Evolutionary conservation across 1,140 invertebrate species (phyloP), one percentile per base, ranked within the genome.

Genomic region (Zaprionus davidi): DNA sequence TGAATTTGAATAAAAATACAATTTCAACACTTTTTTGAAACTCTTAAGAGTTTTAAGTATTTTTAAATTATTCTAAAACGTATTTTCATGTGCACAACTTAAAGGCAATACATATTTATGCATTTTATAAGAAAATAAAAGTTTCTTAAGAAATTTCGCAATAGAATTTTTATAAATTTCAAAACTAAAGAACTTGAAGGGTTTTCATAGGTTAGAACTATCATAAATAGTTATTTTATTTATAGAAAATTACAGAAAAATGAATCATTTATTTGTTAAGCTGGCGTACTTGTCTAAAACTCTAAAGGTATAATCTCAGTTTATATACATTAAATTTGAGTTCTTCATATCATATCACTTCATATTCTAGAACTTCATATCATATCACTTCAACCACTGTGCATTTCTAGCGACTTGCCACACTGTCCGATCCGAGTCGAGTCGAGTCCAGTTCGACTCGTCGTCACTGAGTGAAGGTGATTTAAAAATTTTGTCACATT

Each of bases 401-500:
- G 63, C 63, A 2, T 26, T 56, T 26, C 15, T n/a, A 44, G 51
- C 7, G 41, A 11, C 28, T 26, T 59, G 44, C 56, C 44, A 53
- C 57, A 74, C 49, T 60, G 64, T 79, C 31, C 57, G 20, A 12
- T 59, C 64, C 56, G 22, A 65, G 70, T 69, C 53, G 31, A 31
- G 31, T 76, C 34, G 64, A 51, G 34, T 59, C 55, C 44, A 65
- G 55, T 55, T 22, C 53, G 53, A 56, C 34, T 56, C 62, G 74
- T 22, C 62, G 63, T 64, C 66, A 44, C 82, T 86, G 85, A 90
- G 85, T 85, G 86, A 90, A 90, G 90, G 91, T 92, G 84, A 92
- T 92, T 92, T 92, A 86, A 92, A 92, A 92, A 92, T 92, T 92
- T 92, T 92, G 91, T 92, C 91, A 92, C 91, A 92, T 92, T 92